Base-by-base conservation (phyloP, 2,888 invertebrate genomes). In the Adelphocoris suturalis region DNA sequence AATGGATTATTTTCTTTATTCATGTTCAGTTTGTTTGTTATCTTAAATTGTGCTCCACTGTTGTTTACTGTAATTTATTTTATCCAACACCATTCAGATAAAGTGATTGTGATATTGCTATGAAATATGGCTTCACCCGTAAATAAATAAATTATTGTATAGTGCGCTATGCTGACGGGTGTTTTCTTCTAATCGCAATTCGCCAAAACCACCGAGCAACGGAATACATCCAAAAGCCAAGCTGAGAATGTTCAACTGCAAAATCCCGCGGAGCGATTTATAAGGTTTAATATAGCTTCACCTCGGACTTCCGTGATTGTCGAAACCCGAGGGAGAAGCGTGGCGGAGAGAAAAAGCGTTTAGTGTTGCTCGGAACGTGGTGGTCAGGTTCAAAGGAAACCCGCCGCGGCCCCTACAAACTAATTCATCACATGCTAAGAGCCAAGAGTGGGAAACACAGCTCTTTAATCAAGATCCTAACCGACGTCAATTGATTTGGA, bases 381-480 rank as follows among this genome's bases (percentile, higher is more conserved):
- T 88, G 88, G 88, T 88, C 88, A 88, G 23, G 88, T 78, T 88
- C 88, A 88, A 88, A 88, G 80, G 88, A 19, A 55, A 78, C 78
- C 88, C 88, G 88, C 78, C 0, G 48, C 23, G 57, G 61, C 78
- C 78, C 87, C 55, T 61, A 76, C 57, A 78, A 88, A 88, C 88
- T 88, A 88, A 88, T 88, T 88, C 88, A 88, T 88, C 88, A 88
- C 87, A 88, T 80, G 88, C 80, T 88, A 88, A 88, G 86, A 86
- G 86, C 86, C 68, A 86, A 86, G 61, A 88, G 82, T 27, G 52
- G 47, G 55, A 61, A 88, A 88, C 78, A 78, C 78, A 13, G 80
- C 88, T 88, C 88, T 88, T 88, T 88, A 88, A 88, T 88, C 88
- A 88, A 88, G 88, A 88, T 88, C 78, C 80, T 48, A 52, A 48